Conservation (phyloP, 2,113 vertebrate species). For the Ameiurus melas region DNA sequence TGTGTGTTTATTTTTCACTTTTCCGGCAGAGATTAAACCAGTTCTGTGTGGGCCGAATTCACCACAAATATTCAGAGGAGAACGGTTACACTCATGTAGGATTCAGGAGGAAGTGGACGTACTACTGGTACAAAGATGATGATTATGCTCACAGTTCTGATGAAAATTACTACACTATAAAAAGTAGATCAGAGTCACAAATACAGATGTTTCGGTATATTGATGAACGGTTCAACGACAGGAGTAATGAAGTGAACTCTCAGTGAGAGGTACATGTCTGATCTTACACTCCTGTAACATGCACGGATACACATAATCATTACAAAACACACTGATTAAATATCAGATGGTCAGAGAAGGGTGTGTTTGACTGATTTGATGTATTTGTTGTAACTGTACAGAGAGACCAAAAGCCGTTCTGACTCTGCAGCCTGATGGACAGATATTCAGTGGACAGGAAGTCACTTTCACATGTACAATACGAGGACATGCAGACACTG, state of each 20-base stretch:
- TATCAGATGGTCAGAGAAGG: too few relatives aligned
- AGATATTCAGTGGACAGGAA: too few relatives aligned
- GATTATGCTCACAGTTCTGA: not conserved
- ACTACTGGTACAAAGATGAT: not conserved
- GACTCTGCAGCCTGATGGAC: too few relatives aligned
- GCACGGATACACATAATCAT: not conserved
- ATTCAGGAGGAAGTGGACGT: not conserved
- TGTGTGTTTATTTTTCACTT: too few relatives aligned
- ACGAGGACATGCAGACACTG: too few relatives aligned
- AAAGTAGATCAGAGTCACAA: not conserved
- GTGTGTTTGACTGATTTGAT: too few relatives aligned
- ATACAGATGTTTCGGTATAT: not conserved
- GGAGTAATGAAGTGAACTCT: conserved; percentile 21
- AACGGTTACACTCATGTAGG: not conserved
- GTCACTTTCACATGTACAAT: too few relatives aligned
- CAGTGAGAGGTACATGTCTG: conserved; percentile 13
- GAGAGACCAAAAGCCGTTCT: too few relatives aligned
- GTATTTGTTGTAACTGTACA: too few relatives aligned
- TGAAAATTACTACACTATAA: not conserved
- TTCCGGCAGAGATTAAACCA: too few relatives aligned
- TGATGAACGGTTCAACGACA: fast-evolving
- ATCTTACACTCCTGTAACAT: not conserved
- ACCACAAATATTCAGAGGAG: conserved; percentile 26
- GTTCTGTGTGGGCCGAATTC: not conserved
- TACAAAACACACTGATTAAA: too few relatives aligned